Base-by-base conservation (phyloP, 2,797 vertebrate species). In the Anguilla pacifica region DNA sequence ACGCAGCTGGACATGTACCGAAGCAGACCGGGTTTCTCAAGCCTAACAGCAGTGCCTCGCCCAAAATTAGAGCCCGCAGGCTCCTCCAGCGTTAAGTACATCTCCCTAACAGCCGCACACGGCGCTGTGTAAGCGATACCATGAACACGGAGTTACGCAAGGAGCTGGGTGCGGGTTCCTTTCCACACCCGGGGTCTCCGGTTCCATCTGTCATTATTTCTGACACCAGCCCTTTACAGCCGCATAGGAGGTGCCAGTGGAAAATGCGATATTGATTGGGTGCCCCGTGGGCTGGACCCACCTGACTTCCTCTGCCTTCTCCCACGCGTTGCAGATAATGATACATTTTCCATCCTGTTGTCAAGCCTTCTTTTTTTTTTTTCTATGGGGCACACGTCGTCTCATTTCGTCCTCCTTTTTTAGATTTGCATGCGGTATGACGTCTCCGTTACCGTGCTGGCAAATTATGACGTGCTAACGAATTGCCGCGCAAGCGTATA, bases 121-220 rank as follows among this genome's bases (percentile, higher is more conserved):
- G 43, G 22, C 39, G 77, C 43, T 2, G 77, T 81, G 77, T n/a
- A 51, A 81, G 17, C 1, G 77, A 49, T 25, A 13, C 46, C 77
- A 81, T 81, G 51, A 25, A 22, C 74, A 43, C 31, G 43, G 35
- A 22, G 74, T 17, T 22, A 43, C 19, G 77, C 77, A n/a, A 7
- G 77, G 35, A 39, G 74, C 31, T 15, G 31, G 13, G 74, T 1
- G 35, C 15, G 74, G 35, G 35, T 43, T 19, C 13, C 35, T 77
- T 43, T 6, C 43, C 74, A 39, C 74, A 77, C 31, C 77, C 77
- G 19, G 10, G 77, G 46, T 81, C 77, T 81, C 77, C 39, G 53
- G 61, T 59, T 55, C 83, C 28, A 39, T 51, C 83, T 61, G 83
- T 85, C 57, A 85, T 57, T 85, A 59, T 85, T 85, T 85, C 22